Evolutionary conservation across 2,113 vertebrate species (phyloP).

Genomic region (Hyaena hyaena): DNA sequence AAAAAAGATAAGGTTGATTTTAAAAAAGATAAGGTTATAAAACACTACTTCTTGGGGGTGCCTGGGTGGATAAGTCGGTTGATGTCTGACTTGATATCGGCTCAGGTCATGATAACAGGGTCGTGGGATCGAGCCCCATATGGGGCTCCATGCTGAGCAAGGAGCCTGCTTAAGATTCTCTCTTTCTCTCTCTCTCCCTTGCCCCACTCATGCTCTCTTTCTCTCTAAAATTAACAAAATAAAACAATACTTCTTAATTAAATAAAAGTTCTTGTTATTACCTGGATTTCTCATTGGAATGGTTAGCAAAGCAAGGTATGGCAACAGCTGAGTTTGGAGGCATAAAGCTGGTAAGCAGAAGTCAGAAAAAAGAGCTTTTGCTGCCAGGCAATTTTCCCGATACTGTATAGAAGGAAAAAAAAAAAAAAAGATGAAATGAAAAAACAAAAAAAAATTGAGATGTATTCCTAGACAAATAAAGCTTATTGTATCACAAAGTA

Average conservation of each 20-base stretch:
- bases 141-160: too few relatives aligned
- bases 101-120: too few relatives aligned
- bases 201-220: too few relatives aligned
- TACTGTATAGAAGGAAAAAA: conserved; percentile 84
- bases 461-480: background rate
- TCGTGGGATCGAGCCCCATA: too few relatives aligned
- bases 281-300: conserved; percentile 96
- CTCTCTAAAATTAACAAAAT: too few relatives aligned
- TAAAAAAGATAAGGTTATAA: conserved; percentile 13
- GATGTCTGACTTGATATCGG: too few relatives aligned
- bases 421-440: conserved; percentile 36
- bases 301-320: conserved; percentile 93
- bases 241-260: background rate
- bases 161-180: too few relatives aligned
- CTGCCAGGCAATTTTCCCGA: conserved; percentile 93
- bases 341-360: conserved; percentile 92
- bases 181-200: too few relatives aligned
- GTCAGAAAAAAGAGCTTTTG: conserved; percentile 93
- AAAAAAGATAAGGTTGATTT: background rate
- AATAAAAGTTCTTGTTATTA: conserved; percentile 76
- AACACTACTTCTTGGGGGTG: background rate
- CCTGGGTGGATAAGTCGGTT: too few relatives aligned
- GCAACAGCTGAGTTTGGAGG: conserved; percentile 94
- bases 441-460: background rate
- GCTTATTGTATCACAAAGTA: background rate